A percentile compares a stretch with the other conserved stretches of the same genome.
These are phyloP conservation scores for Catharus ustulatus DNA, from an alignment of 2,797 vertebrate species.

Conservation along the genomic window DNA sequence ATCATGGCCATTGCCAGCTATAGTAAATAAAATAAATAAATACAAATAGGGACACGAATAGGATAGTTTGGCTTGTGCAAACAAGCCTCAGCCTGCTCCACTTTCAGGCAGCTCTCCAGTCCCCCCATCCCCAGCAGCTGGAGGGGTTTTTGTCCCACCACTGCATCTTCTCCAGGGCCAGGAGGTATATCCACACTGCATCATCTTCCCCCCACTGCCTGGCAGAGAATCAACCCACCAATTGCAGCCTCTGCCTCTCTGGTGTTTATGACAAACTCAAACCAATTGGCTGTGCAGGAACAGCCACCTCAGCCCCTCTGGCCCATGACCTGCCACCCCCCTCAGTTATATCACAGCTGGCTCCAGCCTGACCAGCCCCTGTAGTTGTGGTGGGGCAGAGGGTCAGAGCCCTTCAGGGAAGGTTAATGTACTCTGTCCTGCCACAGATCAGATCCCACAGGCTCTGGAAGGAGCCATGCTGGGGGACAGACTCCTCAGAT, in stretches of 20 bases:
- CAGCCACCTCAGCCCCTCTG: not conserved
- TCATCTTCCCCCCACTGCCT: not conserved
- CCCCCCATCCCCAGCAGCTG: not conserved
- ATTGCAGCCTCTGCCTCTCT: not conserved
- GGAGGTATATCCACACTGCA: not conserved
- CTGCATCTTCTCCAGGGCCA: not conserved
- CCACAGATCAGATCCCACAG: not conserved
- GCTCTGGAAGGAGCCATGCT: not conserved
- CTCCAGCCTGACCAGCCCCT: not conserved
- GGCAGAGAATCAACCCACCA: not conserved
- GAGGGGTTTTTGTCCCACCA: not conserved
- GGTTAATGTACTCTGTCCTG: not conserved
- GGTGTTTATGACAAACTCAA: not conserved
- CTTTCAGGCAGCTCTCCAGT: not conserved
- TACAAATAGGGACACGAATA: not conserved
- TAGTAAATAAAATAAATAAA: not conserved
- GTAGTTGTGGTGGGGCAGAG: not conserved
- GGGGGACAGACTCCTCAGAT: not conserved
- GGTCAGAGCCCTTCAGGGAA: not conserved
- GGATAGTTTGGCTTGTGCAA: not conserved
- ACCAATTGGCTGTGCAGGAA: not conserved
- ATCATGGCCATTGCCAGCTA: not conserved
- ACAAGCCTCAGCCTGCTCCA: not conserved
- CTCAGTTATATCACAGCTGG: rapidly evolving
- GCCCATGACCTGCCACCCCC: rapidly evolving